Conservation (phyloP, 2,888 invertebrate genomes). For the Hedychridium roseum region DNA sequence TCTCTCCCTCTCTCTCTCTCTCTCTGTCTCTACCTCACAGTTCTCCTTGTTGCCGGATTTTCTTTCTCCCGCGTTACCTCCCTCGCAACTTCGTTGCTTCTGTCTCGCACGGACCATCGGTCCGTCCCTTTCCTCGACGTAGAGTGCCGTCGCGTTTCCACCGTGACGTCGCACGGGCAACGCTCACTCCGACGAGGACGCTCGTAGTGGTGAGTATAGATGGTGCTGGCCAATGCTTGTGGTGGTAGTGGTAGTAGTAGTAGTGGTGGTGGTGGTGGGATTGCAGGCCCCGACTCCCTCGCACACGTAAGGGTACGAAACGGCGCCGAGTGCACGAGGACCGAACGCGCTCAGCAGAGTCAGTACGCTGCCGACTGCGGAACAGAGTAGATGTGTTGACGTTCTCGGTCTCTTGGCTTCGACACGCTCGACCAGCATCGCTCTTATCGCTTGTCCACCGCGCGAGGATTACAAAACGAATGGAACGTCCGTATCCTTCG, state of each 20-base stretch:
- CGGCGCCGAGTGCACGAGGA: constrained; percentile 37
- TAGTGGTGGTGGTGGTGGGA: constrained; percentile 9
- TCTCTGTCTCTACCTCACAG: constrained; percentile 14
- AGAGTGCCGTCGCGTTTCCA: neutral
- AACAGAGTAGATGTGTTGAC: constrained; percentile 27
- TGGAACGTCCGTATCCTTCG: too few relatives aligned
- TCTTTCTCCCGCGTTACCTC: neutral
- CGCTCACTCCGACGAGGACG: neutral
- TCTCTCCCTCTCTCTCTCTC: constrained; percentile 14
- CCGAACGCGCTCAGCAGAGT: too few relatives aligned
- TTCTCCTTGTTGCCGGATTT: constrained; percentile 11
- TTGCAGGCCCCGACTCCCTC: constrained; percentile 35
- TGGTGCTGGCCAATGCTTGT: constrained; percentile 11
- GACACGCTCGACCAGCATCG: too few relatives aligned
- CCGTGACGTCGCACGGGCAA: constrained; percentile 6
- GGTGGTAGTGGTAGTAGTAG: constrained; percentile 4
- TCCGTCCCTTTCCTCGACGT: too few relatives aligned
- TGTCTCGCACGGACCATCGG: too few relatives aligned
- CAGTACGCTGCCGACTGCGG: constrained; percentile 51
- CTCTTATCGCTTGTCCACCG: too few relatives aligned
- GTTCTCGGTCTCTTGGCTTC: too few relatives aligned
- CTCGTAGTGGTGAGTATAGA: constrained; percentile 4
- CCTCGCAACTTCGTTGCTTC: too few relatives aligned
- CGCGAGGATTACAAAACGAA: too few relatives aligned
- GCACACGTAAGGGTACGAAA: constrained; percentile 32